Conservation (phyloP, 2,113 vertebrate species). For the Callorhinus ursinus region DNA sequence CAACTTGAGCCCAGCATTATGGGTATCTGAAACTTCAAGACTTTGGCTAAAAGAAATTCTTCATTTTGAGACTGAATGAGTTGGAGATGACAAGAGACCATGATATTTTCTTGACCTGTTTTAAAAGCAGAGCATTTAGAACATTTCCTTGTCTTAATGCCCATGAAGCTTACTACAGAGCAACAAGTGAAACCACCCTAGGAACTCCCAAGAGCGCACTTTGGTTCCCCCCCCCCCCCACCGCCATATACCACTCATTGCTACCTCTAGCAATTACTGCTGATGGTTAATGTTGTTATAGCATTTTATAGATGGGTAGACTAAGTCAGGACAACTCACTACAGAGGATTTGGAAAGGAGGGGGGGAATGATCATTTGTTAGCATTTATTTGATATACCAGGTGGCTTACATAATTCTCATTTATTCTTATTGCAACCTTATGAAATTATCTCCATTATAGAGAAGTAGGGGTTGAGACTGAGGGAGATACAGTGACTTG, state of each 20-base stretch:
- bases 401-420: not conserved
- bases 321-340: not conserved
- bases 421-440: not conserved
- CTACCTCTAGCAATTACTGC: not conserved
- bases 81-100: not conserved
- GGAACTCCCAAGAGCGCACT: not conserved
- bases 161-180: not conserved
- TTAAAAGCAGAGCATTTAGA: not conserved
- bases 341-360: not conserved
- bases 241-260: not conserved
- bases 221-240: not conserved
- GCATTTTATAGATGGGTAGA: not conserved
- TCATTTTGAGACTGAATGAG: slow-evolving; percentile 14
- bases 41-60: slow-evolving; percentile 9
- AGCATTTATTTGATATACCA: slow-evolving; percentile 1
- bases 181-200: not conserved
- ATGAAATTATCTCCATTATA: not conserved
- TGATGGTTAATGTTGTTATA: not conserved
- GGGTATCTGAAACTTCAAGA: not conserved
- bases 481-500: not conserved
- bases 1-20: not conserved
- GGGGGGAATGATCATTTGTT: not conserved
- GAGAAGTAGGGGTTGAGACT: not conserved
- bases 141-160: slow-evolving; percentile 12
- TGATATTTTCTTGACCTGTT: not conserved